A percentile compares a stretch with the other conserved stretches of the same genome.
phyloP scores from a whole-genome alignment of 2,888 invertebrate genomes.

The Temnothorax ravouxi region DNA sequence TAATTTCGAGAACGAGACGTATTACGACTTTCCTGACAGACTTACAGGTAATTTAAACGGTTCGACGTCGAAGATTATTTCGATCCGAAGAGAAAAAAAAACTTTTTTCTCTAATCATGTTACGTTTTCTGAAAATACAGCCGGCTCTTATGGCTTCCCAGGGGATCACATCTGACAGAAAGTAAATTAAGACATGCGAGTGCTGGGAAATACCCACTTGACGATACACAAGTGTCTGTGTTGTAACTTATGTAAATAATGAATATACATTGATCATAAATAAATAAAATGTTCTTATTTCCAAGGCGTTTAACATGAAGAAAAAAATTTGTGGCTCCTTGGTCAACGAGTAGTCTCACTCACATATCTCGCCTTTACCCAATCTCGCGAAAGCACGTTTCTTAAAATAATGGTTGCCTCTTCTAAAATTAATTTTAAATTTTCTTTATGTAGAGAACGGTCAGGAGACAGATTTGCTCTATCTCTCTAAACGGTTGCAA shows the following conservation, averaged over 20 bases:
- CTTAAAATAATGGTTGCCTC: neutral
- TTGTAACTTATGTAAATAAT: slow-evolving; percentile 78
- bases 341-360: neutral
- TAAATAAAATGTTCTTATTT: slow-evolving; percentile 68
- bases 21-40: slow-evolving; percentile 38
- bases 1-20: slow-evolving; percentile 42
- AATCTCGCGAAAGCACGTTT: slow-evolving; percentile 1
- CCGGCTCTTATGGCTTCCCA: slow-evolving; percentile 51
- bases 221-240: slow-evolving; percentile 71
- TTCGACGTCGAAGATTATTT: neutral
- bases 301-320: slow-evolving; percentile 16
- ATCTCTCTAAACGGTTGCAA: neutral
- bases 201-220: slow-evolving; percentile 60
- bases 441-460: neutral
- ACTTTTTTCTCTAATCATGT: slow-evolving; percentile 12
- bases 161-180: slow-evolving; percentile 60
- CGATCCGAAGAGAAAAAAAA: neutral
- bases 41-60: slow-evolving; percentile 61
- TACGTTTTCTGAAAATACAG: slow-evolving; percentile 53
- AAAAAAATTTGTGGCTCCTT: neutral
- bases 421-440: neutral
- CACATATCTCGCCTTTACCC: neutral
- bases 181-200: slow-evolving; percentile 57
- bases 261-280: slow-evolving; percentile 72
- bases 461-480: neutral